Percentiles rank a stretch among this genome's conserved stretches.
These are phyloP conservation scores for Crematogaster levior DNA, from an alignment of 2,888 invertebrate species.

Conservation along the genomic window DNA sequence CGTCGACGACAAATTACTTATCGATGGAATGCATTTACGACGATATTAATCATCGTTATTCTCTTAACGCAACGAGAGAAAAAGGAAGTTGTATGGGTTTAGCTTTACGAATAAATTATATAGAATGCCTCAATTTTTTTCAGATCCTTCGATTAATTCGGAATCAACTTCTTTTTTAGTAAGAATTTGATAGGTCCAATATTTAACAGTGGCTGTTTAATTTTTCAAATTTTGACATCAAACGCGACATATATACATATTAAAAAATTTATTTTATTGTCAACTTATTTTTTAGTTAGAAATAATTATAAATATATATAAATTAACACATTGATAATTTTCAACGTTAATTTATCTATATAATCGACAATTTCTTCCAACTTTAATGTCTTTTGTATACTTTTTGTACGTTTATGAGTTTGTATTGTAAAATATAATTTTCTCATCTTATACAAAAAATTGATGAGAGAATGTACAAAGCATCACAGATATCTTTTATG, in stretches of 20 bases:
- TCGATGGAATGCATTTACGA: slow-evolving; percentile 27
- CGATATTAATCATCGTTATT: slow-evolving; percentile 44
- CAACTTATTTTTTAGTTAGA: background rate
- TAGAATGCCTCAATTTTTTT: background rate
- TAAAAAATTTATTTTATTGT: background rate
- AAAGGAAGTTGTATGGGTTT: slow-evolving; percentile 7
- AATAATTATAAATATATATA: background rate
- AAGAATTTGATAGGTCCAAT: background rate
- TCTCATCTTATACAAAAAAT: background rate
- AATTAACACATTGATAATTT: background rate
- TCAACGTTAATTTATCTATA: background rate
- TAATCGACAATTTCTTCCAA: background rate
- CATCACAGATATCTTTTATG: background rate
- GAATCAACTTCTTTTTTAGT: background rate
- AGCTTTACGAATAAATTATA: slow-evolving; percentile 30
- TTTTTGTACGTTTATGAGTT: background rate
- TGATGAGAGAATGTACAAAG: background rate
- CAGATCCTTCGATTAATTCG: slow-evolving; percentile 25
- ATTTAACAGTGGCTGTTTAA: background rate
- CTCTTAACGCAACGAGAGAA: background rate
- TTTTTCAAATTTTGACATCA: background rate
- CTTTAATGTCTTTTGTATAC: background rate
- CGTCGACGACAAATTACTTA: slow-evolving; percentile 46
- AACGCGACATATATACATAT: background rate
- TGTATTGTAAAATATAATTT: background rate